Conservation (phyloP, 2,888 invertebrate species). For the Octonoba sinensis region DNA sequence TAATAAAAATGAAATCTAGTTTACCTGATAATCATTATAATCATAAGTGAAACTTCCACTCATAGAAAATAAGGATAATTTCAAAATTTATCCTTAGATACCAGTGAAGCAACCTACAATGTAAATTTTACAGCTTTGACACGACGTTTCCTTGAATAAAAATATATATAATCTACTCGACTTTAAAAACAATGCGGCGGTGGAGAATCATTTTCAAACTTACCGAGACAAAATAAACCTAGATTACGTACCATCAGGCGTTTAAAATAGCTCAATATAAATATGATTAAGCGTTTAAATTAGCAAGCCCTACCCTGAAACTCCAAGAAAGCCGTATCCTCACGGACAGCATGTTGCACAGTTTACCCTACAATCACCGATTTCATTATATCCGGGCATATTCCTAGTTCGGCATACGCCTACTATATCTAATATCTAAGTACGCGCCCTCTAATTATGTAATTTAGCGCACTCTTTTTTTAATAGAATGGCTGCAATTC, state of each 20-base stretch:
- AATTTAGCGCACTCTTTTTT: conserved; percentile 49
- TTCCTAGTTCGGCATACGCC: conserved; percentile 34
- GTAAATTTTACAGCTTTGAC: too few species aligned
- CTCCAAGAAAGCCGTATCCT: conserved; percentile 16
- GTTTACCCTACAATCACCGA: conserved; percentile 52
- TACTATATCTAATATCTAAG: conserved; percentile 52
- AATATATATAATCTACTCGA: too few species aligned
- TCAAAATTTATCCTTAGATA: too few species aligned
- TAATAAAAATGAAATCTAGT: too few species aligned
- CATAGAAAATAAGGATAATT: too few species aligned
- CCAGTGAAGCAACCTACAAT: too few species aligned
- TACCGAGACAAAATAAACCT: neutral
- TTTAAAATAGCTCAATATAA: conserved; percentile 63
- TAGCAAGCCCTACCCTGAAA: conserved; percentile 40
- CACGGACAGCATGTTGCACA: neutral
- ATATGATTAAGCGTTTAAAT: conserved; percentile 59
- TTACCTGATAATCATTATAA: too few species aligned
- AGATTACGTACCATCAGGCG: conserved; percentile 26
- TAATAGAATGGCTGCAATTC: conserved; percentile 16
- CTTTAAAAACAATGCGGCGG: too few species aligned
- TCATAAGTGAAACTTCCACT: too few species aligned
- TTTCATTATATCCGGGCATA: conserved; percentile 50
- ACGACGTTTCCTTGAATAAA: too few species aligned
- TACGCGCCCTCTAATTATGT: conserved; percentile 56
- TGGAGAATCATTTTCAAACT: neutral